Evolutionary conservation across 2,113 vertebrate species (phyloP).

Genomic region (Diadophis punctatus): DNA sequence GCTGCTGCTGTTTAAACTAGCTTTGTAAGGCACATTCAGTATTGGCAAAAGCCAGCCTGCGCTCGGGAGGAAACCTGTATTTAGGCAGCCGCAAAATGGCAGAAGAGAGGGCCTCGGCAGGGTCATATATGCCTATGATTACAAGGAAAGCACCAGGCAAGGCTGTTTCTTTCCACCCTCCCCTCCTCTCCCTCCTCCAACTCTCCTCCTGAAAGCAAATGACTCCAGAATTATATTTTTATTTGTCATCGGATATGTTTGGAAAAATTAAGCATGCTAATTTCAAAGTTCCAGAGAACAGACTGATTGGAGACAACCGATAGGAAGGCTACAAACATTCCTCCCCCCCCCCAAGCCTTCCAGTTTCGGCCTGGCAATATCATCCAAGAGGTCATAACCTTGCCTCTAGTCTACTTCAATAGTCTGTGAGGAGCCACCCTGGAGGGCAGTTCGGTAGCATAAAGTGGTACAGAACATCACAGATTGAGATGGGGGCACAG

Average conservation of each 20-base stretch:
- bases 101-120: conserved; percentile 11
- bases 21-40: neutral
- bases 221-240: neutral
- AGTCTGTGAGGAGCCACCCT: neutral
- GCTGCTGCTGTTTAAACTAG: conserved; percentile 5
- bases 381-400: neutral
- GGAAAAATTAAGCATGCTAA: neutral
- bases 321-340: neutral
- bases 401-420: neutral
- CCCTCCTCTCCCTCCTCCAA: neutral
- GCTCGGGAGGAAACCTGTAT: neutral
- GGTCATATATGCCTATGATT: conserved; percentile 12
- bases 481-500: neutral
- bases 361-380: too few relatives aligned
- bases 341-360: neutral
- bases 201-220: neutral
- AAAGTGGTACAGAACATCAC: neutral
- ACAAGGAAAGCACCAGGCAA: conserved; percentile 7
- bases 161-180: neutral
- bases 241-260: neutral
- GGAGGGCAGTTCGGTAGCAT: too few relatives aligned
- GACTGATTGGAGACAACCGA: neutral
- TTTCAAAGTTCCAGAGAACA: neutral
- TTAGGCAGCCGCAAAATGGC: conserved; percentile 29
- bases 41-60: neutral